A percentile compares a stretch with the other conserved stretches of the same genome.
phyloP scores from a whole-genome alignment of 2,113 vertebrate genomes.

The Tympanuchus pallidicinctus region DNA sequence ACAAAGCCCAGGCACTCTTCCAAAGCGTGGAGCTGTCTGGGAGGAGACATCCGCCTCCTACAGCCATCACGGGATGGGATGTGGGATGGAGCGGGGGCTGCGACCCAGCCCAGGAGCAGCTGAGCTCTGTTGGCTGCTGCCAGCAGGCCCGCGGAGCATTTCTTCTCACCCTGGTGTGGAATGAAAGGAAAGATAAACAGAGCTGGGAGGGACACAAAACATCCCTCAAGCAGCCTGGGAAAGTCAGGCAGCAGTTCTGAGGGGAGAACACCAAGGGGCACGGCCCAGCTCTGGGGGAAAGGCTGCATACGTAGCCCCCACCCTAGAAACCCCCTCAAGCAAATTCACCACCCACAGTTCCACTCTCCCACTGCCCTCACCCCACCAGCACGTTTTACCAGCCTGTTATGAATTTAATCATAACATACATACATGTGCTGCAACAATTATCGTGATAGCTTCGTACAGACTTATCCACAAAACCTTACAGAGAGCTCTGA shows the following conservation, averaged over 20 bases:
- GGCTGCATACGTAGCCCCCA: background rate
- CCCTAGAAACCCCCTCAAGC: background rate
- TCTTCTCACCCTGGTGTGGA: background rate
- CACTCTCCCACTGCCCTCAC: background rate
- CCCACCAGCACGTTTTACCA: background rate
- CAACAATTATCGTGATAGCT: accelerated
- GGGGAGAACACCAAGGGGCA: background rate
- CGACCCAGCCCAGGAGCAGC: background rate
- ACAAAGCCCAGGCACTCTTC: background rate
- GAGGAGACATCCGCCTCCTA: background rate
- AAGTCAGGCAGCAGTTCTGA: background rate
- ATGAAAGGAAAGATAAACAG: background rate
- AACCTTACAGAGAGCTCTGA: background rate
- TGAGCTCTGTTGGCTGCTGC: background rate
- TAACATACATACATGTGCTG: background rate
- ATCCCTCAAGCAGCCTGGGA: background rate
- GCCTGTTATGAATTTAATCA: background rate
- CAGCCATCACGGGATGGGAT: background rate
- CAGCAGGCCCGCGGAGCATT: background rate
- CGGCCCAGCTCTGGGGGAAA: background rate
- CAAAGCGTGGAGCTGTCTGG: background rate
- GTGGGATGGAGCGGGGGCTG: background rate
- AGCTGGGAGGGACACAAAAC: background rate
- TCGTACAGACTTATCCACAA: accelerated
- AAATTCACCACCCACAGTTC: background rate